Conservation (phyloP, 2,888 invertebrate species). For the Caenorhabditis sp. region DNA sequence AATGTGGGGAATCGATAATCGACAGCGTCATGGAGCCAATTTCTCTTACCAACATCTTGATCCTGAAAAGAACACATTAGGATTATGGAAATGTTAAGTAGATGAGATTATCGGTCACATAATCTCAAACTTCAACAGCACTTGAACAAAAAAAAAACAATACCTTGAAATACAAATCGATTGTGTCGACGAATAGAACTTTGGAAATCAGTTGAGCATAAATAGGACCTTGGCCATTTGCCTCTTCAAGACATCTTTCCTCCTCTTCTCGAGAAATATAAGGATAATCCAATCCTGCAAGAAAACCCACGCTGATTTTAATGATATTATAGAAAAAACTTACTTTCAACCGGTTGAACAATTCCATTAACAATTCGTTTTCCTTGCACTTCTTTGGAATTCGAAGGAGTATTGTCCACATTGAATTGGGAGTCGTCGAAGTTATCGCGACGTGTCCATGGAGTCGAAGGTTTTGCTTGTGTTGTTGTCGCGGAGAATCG, state of each 20-base stretch:
- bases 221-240: constrained; percentile 42
- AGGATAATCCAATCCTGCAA: constrained; percentile 46
- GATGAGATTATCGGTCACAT: too few relatives aligned
- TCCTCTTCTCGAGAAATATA: constrained; percentile 46
- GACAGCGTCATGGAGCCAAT: constrained; percentile 60
- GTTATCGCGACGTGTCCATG: not conserved
- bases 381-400: constrained; percentile 2
- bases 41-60: constrained; percentile 51
- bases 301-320: too few relatives aligned
- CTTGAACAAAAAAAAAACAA: too few relatives aligned
- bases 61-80: too few relatives aligned
- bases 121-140: too few relatives aligned
- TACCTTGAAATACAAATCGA: constrained; percentile 54
- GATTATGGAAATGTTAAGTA: too few relatives aligned
- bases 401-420: not conserved
- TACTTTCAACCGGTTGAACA: constrained; percentile 22
- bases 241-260: constrained; percentile 38
- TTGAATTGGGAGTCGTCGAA: not conserved
- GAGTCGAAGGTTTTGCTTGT: not conserved
- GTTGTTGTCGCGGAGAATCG: not conserved
- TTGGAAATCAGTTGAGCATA: constrained; percentile 55
- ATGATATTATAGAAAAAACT: not conserved
- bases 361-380: constrained; percentile 40
- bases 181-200: constrained; percentile 47
- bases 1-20: constrained; percentile 57